phyloP scores from a whole-genome alignment of 2,888 invertebrate genomes.

The Nezara viridula region DNA sequence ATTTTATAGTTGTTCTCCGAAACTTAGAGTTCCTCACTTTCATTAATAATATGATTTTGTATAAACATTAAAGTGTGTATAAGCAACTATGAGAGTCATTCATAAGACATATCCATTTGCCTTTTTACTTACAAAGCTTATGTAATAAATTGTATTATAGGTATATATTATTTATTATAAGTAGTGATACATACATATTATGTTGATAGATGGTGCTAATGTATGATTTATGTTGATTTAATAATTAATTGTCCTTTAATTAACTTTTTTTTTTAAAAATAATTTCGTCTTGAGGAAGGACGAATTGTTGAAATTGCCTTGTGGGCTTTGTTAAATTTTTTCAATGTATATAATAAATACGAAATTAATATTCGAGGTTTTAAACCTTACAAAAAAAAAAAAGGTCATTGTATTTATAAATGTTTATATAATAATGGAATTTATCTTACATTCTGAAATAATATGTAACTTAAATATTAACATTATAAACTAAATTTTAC shows the following conservation, averaged over 20 bases:
- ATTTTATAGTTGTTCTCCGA: background rate
- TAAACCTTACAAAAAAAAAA: slow-evolving; percentile 31
- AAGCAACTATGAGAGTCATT: background rate
- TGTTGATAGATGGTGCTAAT: slow-evolving; percentile 54
- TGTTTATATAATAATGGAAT: slow-evolving; percentile 51
- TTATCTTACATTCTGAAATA: background rate
- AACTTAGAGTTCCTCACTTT: background rate
- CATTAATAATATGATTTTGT: background rate
- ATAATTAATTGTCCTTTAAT: background rate
- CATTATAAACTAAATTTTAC: background rate
- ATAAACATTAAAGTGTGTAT: background rate
- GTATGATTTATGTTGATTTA: slow-evolving; percentile 30
- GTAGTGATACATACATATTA: slow-evolving; percentile 14
- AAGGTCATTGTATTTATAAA: slow-evolving; percentile 46
- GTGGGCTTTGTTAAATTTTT: slow-evolving; percentile 35
- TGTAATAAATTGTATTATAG: slow-evolving; percentile 26
- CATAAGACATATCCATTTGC: background rate
- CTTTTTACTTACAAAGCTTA: slow-evolving; percentile 8
- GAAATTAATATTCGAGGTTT: slow-evolving; percentile 39
- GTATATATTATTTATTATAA: slow-evolving; percentile 21
- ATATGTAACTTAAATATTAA: background rate
- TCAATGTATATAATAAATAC: slow-evolving; percentile 46
- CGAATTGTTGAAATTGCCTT: background rate
- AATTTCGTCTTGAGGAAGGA: background rate
- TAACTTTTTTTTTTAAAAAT: background rate